Percentiles rank a stretch among this genome's conserved stretches.
phyloP scores from a whole-genome alignment of 2,888 invertebrate genomes.

The Callyntrura sp. region DNA sequence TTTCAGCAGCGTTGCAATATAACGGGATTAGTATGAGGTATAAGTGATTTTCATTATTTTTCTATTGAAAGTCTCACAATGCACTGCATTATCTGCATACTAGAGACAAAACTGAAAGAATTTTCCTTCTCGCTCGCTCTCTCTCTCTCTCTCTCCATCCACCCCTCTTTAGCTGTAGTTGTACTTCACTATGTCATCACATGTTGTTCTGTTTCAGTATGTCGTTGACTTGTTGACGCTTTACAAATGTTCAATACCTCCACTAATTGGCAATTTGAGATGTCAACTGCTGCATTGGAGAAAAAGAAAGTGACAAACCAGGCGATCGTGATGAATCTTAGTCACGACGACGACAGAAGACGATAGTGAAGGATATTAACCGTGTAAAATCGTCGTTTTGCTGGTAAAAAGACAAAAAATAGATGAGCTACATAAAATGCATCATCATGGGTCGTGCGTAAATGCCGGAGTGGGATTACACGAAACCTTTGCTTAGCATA shows the following conservation, averaged over 20 bases:
- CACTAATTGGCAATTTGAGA: slow-evolving; percentile 72
- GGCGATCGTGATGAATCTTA: slow-evolving; percentile 69
- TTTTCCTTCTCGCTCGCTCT: too few relatives aligned
- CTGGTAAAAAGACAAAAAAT: background rate
- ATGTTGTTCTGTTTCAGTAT: background rate
- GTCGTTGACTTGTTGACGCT: background rate
- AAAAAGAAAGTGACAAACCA: slow-evolving; percentile 68
- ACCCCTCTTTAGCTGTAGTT: too few relatives aligned
- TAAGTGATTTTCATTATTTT: background rate
- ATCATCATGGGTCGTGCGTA: background rate
- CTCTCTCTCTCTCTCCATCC: too few relatives aligned
- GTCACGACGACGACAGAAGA: slow-evolving; percentile 61
- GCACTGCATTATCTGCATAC: too few relatives aligned
- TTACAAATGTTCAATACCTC: slow-evolving; percentile 6
- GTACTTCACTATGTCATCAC: background rate
- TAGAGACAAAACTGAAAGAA: too few relatives aligned
- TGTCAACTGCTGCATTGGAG: background rate
- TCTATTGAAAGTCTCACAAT: background rate
- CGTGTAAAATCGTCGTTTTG: slow-evolving; percentile 18
- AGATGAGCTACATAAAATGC: background rate
- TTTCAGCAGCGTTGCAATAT: background rate
- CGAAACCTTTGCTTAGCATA: background rate
- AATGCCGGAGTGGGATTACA: background rate
- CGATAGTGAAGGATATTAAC: background rate
- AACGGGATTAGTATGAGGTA: background rate